Evolutionary conservation across 2,113 vertebrate species (phyloP).

Genomic region (Tetrao urogallus): DNA sequence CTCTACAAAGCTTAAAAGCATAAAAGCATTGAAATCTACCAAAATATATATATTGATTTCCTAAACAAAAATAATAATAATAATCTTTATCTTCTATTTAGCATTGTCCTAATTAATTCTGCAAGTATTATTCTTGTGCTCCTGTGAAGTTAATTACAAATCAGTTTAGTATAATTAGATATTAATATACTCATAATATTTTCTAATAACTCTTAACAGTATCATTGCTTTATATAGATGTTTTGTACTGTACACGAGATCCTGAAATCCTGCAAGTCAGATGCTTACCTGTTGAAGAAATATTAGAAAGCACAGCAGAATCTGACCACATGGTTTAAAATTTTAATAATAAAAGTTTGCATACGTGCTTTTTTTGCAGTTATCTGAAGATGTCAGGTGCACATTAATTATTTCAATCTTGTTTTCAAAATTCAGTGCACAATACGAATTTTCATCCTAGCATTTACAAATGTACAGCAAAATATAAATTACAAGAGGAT

Average conservation of each 20-base stretch:
- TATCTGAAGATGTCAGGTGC: constrained; percentile 1
- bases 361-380: neutral
- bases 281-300: neutral
- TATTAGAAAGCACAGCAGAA: neutral
- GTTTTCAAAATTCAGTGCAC: neutral
- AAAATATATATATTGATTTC: constrained; percentile 41
- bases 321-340: neutral
- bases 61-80: constrained; percentile 37
- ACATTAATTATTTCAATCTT: neutral
- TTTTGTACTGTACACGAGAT: constrained; percentile 39
- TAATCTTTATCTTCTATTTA: constrained; percentile 35
- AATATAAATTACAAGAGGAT: neutral
- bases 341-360: neutral
- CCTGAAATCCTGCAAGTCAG: neutral
- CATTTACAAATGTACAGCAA: neutral
- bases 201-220: constrained; percentile 75
- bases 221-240: constrained; percentile 50
- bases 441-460: neutral
- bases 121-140: constrained; percentile 64
- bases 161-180: constrained; percentile 78
- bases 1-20: neutral
- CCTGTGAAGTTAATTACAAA: constrained; percentile 76
- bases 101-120: constrained; percentile 72
- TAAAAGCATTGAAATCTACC: neutral
- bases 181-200: constrained; percentile 77